These are phyloP conservation scores for Heteronetta atricapilla DNA, from an alignment of 2,113 vertebrate species.

Conservation along the genomic window DNA sequence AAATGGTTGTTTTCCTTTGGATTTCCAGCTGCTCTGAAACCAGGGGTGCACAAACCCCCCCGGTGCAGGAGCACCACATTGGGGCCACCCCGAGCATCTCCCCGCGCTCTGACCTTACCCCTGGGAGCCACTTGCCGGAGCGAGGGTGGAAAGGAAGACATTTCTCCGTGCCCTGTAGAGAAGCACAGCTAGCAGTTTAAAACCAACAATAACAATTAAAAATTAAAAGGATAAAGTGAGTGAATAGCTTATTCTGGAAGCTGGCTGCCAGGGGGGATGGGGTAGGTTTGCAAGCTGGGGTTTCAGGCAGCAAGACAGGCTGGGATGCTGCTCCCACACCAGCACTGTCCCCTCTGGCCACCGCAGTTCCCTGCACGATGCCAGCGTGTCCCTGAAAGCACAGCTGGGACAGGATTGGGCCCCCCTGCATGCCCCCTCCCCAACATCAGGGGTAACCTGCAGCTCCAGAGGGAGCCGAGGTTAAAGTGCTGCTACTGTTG, in stretches of 20 bases:
- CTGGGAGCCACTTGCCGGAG: accelerated
- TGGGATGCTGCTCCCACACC: not conserved
- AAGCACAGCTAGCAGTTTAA: conserved; percentile 36
- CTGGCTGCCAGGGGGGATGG: not conserved
- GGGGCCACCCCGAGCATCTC: not conserved
- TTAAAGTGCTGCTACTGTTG: not conserved
- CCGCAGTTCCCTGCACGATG: not conserved
- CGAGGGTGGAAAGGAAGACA: conserved; percentile 23
- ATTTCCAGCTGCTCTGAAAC: not conserved
- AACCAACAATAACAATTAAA: not conserved
- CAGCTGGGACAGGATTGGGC: not conserved
- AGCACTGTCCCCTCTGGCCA: not conserved
- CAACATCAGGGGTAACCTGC: not conserved
- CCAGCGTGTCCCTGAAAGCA: accelerated
- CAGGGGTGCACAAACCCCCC: not conserved
- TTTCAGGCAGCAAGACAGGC: not conserved
- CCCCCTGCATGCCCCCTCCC: not conserved
- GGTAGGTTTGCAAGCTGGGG: not conserved
- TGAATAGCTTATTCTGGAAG: conserved; percentile 48
- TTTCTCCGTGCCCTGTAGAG: conserved; percentile 7
- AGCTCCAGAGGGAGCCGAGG: not conserved
- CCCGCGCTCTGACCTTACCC: not conserved
- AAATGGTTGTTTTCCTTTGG: not conserved
- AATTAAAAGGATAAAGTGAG: not conserved
- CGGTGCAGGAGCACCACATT: not conserved